These are phyloP conservation scores for Syrrhaptes paradoxus DNA, from an alignment of 2,113 vertebrate genomes.

Conservation along the genomic window DNA sequence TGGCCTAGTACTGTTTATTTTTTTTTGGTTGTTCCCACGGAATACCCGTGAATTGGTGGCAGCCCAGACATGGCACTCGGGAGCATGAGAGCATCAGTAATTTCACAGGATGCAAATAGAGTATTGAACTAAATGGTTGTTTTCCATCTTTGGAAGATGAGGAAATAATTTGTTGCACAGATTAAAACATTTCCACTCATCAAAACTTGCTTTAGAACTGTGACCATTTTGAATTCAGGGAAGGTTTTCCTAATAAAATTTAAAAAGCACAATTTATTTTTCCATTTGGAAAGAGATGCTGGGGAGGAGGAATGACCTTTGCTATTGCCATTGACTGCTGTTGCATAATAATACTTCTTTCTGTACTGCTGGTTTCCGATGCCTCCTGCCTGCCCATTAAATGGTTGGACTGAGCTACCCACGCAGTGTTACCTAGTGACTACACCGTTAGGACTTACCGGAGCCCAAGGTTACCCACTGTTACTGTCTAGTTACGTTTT, in stretches of 20 bases:
- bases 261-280: neutral
- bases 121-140: neutral
- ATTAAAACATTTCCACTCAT: neutral
- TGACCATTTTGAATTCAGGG: neutral
- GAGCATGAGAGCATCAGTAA: neutral
- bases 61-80: neutral
- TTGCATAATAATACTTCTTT: neutral
- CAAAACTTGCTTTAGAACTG: neutral
- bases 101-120: neutral
- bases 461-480: neutral
- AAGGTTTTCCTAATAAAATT: neutral
- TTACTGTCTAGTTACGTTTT: neutral
- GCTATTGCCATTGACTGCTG: neutral
- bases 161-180: neutral
- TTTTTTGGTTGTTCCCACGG: neutral
- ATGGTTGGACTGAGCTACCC: slow-evolving; percentile 25
- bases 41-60: neutral
- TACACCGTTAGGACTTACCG: neutral
- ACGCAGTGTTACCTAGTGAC: slow-evolving; percentile 33
- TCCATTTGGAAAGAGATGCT: neutral
- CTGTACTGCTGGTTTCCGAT: slow-evolving; percentile 7
- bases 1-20: neutral
- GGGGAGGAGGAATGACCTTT: neutral
- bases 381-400: slow-evolving; percentile 6
- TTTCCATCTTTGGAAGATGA: neutral